Evolutionary conservation across 2,888 invertebrate species (phyloP).

Genomic region (Scrobipalpa atriplicella): DNA sequence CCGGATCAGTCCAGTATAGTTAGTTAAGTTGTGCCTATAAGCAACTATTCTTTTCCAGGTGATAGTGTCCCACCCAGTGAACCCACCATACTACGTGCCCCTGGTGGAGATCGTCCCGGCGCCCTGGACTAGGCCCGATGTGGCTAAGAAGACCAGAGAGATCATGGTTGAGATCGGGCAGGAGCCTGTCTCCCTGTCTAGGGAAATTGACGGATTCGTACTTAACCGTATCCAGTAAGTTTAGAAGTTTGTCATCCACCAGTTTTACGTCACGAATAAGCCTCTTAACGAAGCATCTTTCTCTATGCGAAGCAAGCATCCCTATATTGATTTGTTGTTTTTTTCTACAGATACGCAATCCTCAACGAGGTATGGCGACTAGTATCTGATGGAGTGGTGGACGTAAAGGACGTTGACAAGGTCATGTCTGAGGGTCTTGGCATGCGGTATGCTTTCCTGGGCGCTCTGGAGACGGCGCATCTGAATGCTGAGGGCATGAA

Average conservation of each 20-base stretch:
- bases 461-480: conserved; percentile 96
- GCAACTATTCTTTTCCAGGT: conserved; percentile 70
- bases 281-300: neutral
- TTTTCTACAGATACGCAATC: conserved; percentile 89
- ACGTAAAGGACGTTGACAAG: conserved; percentile 94
- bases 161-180: conserved; percentile 95
- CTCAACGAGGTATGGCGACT: conserved; percentile 96
- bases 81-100: conserved; percentile 98
- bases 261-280: neutral
- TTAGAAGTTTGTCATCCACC: neutral
- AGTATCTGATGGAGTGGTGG: conserved; percentile 91
- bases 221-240: conserved; percentile 95
- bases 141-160: conserved; percentile 87
- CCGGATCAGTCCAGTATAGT: neutral
- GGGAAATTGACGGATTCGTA: conserved; percentile 96
- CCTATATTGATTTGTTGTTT: neutral
- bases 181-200: conserved; percentile 92
- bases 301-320: too few species aligned
- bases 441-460: conserved; percentile 97
- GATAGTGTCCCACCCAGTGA: conserved; percentile 96
- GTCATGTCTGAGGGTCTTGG: conserved; percentile 98
- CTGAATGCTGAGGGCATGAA: conserved; percentile 95
- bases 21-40: neutral
- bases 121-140: conserved; percentile 93
- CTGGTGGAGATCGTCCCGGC: conserved; percentile 97